Percentiles rank a stretch among this genome's conserved stretches.
These are phyloP conservation scores for Ormyrus rosae DNA, from an alignment of 2,888 invertebrate genomes.

Conservation along the genomic window DNA sequence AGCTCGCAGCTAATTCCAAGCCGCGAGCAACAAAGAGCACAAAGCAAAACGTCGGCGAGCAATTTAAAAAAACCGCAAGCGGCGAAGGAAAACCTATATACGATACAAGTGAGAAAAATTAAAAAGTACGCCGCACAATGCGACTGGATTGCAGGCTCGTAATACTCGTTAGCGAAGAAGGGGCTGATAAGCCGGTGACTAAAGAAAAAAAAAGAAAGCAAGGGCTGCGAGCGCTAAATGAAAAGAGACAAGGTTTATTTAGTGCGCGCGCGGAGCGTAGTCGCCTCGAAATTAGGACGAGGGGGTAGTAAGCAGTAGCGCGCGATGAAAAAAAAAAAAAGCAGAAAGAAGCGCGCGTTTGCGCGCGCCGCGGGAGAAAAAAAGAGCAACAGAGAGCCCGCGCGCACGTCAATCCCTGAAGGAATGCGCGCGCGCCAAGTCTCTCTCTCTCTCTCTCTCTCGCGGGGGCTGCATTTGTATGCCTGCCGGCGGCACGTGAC, in stretches of 20 bases:
- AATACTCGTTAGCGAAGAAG: slow-evolving; percentile 2
- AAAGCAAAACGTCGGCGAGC: background rate
- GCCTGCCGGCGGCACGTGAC: too few species aligned
- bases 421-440: background rate
- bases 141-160: background rate
- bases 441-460: too few species aligned
- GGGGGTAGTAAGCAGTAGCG: background rate
- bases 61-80: background rate
- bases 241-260: background rate
- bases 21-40: background rate
- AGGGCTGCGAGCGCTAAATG: too few species aligned
- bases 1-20: background rate
- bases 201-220: slow-evolving; percentile 13
- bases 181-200: background rate
- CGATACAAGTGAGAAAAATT: slow-evolving; percentile 6
- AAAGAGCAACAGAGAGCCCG: background rate
- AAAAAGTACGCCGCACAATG: background rate
- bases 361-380: background rate
- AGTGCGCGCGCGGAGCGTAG: background rate
- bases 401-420: background rate
- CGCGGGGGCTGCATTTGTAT: too few species aligned
- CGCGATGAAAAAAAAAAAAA: background rate
- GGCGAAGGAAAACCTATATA: too few species aligned
- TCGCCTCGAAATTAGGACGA: slow-evolving; percentile 33
- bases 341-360: slow-evolving; percentile 12